These are phyloP conservation scores for Drosophila vallismaia DNA, from an alignment of 2,888 invertebrate genomes.

Conservation along the genomic window DNA sequence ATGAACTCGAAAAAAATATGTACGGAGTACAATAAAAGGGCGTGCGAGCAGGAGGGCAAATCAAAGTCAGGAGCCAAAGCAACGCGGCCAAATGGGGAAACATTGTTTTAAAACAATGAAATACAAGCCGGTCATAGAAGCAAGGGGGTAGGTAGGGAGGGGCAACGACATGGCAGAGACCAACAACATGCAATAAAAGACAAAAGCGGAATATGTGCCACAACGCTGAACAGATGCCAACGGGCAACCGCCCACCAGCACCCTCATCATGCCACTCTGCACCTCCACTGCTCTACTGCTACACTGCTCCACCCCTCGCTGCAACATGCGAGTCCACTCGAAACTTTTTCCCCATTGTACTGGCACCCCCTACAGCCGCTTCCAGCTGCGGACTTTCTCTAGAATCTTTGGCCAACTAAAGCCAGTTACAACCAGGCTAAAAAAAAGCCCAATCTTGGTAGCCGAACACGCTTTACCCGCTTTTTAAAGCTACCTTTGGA, in stretches of 20 bases:
- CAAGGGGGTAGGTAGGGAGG: constrained; percentile 5
- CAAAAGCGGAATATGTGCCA: constrained; percentile 79
- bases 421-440: constrained; percentile 32
- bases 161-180: constrained; percentile 26
- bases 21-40: constrained; percentile 17
- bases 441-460: neutral
- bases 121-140: constrained; percentile 36
- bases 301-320: neutral
- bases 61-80: constrained; percentile 62
- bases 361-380: constrained; percentile 49
- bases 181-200: constrained; percentile 72
- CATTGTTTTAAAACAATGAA: constrained; percentile 78
- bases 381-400: constrained; percentile 48
- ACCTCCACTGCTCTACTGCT: neutral
- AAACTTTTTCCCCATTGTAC: constrained; percentile 73
- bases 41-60: constrained; percentile 61
- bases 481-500: neutral
- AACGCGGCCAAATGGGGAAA: constrained; percentile 60
- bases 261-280: neutral
- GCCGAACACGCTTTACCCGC: neutral
- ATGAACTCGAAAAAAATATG: constrained; percentile 10
- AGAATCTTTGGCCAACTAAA: constrained; percentile 61
- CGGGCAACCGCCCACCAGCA: constrained; percentile 43
- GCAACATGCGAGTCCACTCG: constrained; percentile 68
- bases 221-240: constrained; percentile 74